Base-by-base conservation (phyloP, 2,797 vertebrate genomes). In the Alosa sapidissima region DNA sequence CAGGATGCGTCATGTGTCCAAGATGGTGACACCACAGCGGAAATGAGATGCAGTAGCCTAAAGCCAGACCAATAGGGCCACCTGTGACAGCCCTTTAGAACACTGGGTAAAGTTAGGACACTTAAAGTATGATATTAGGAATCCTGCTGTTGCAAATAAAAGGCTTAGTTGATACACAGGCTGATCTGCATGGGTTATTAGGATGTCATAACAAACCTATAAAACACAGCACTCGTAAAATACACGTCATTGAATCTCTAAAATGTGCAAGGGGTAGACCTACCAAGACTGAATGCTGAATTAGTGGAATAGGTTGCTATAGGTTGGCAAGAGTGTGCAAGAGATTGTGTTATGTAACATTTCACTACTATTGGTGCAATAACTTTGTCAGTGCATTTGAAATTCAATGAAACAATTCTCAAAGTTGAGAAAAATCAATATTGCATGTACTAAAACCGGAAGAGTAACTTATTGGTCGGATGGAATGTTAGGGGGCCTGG, bases 311-410 rank as follows among this genome's bases (percentile, higher is more conserved):
- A 65, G 72, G 14, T 41, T 45, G 36, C 41, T 19, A 36, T 4
- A 75, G 33, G 16, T 36, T 83, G 81, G 84, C 75, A 89, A 87
- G 90, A 93, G 90, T 92, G 90, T 89, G 91, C 87, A 89, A 90
- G 90, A 94, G 94, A 95, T 95, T 95, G 93, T 91, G 93, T 95
- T 95, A 95, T 93, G 94, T 95, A 96, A 96, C 87, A 85, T 92
- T 92, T 91, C 89, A 88, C 89, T 91, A 90, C 91, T 90, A 91
- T 93, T 91, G 75, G 87, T 88, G 91, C 85, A 89, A 89, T 86
- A 91, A 91, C 87, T 82, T 16, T 41, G 65, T 41, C 13, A 65
- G 8, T 47, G 41, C 41, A 78, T 16, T 45, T 45, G 3, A 72
- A 41, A 72, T 54, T 14, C 52, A 54, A 2, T 54, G 13, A 41